Base-by-base conservation (phyloP, 2,113 vertebrate species). In the Loxodonta africana region DNA sequence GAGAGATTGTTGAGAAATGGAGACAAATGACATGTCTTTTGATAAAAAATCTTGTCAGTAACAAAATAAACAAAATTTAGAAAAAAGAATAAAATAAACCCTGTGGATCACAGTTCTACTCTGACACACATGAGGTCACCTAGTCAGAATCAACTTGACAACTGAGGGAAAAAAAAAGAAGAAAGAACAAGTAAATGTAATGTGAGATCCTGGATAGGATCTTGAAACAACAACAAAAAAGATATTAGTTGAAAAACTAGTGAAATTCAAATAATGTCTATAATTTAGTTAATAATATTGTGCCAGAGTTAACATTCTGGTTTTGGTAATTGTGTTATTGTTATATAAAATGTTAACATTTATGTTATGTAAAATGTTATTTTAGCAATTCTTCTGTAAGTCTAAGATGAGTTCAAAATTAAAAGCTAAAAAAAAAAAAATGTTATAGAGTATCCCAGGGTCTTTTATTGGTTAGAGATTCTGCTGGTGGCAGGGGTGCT, bases 1-100 rank as follows among this genome's bases (percentile, higher is more conserved):
- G 53, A 96, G 65, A 51, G 37, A 63, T 74, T 46, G 48, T 60
- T 65, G 78, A 92, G 51, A 86, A 85, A 69, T 92, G 65, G 84
- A 88, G 30, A 73, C 33, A 74, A 92, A 82, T 60, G 23, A 2
- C 28, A 20, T 69, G 21, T 1, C 76, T 74, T 92, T 90, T 87
- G 26, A 46, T 95, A 41, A 37, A 74, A 37, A 37, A 41, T 44
- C 37, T 37, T 21, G 21, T 74, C 37, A 18, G 14, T n/a, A 74
- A 41, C 20, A 41, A 74, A 69, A 69, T 14, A 69, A 69, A 33
- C 2, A 18, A 74, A 41, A 20, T 21, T 74, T 23, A 41, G 37
- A 23, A 74, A 74, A 74, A 73, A 8, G 18, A 73, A 15, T 4
- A 57, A 57, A 57, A 17, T 57, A 74, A 74, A 41, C 33, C 65